Base-by-base conservation (phyloP, 2,888 invertebrate species). In the Tachina grossa region DNA sequence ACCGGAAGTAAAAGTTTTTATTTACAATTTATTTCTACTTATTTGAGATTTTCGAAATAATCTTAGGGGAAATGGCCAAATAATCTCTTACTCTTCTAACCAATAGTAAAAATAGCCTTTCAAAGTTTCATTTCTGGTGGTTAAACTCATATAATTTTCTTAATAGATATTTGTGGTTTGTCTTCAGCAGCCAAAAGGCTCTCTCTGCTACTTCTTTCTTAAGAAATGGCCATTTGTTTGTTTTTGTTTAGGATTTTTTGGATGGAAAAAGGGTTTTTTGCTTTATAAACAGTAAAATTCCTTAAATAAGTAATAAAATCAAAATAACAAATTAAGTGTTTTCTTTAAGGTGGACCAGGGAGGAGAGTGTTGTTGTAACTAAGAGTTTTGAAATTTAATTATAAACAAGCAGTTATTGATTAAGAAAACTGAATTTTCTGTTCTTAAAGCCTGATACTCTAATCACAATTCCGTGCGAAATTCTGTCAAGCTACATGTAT, bases 1-100 rank as follows among this genome's bases (percentile, higher is more conserved):
- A 88, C 87, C 87, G 88, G 87, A 87, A 88, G 88, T 86, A 83
- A 85, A 83, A 83, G 13, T 82, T 85, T 71, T 77, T 49, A 63
- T 66, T 65, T 77, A 31, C 39, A 14, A 53, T 22, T 19, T 43
- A 45, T 53, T 76, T 53, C 14, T 71, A 16, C 31, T 9, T 16
- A 45, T 39, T 71, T 55, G 9, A 16, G n/a, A 55, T 66, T 16
- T 55, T 63, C 39, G 45, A 14, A 31, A 71, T 31, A 31, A 31
- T 5, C 31, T 1, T 31, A 1, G 31, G 39, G 47, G 61, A 61
- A 61, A 45, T 41, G 0, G 19, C n/a, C 31, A n/a, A 47, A 43
- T n/a, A 76, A 51, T 31, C 47, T n/a, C 4, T 53, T 53, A 11
- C 10, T 45, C 43, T 63, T 22, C 9, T 14, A 19, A 51, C 41